Evolutionary conservation across 2,888 invertebrate genomes (phyloP).

Genomic region (Stramonita haemastoma): DNA sequence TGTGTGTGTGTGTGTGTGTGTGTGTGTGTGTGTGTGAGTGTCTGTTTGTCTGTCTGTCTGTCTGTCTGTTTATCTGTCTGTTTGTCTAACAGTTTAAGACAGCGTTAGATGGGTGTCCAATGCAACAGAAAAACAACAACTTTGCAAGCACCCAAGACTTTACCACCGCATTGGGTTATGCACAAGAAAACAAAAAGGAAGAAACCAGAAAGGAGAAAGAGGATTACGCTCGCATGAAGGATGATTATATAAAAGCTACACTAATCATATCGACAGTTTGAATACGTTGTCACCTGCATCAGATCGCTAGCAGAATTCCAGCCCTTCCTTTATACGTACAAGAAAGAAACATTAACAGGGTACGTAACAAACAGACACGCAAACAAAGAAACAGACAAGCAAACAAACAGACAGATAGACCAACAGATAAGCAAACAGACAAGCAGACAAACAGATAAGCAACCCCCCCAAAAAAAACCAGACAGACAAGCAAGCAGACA

Average conservation of each 20-base stretch:
- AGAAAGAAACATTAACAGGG: neutral
- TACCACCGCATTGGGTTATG: too few species aligned
- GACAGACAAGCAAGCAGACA: neutral
- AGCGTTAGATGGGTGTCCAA: neutral
- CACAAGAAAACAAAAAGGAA: too few species aligned
- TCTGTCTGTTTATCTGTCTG: too few species aligned
- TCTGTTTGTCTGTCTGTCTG: too few species aligned
- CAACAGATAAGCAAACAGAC: neutral
- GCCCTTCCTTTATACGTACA: neutral
- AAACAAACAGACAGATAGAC: neutral
- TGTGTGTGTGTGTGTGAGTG: too few species aligned
- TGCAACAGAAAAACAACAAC: too few species aligned
- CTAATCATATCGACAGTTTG: neutral
- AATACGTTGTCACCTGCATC: too few species aligned
- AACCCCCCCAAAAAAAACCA: neutral
- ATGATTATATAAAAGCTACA: neutral
- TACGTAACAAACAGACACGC: neutral
- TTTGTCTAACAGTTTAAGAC: too few species aligned
- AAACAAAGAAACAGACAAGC: neutral
- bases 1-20: conserved; percentile 6
- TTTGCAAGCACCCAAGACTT: too few species aligned
- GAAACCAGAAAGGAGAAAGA: neutral
- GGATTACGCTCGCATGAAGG: neutral
- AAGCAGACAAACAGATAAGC: neutral
- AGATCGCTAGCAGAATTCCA: too few species aligned